phyloP scores from a whole-genome alignment of 2,888 invertebrate genomes.

The Hipparchia semele region DNA sequence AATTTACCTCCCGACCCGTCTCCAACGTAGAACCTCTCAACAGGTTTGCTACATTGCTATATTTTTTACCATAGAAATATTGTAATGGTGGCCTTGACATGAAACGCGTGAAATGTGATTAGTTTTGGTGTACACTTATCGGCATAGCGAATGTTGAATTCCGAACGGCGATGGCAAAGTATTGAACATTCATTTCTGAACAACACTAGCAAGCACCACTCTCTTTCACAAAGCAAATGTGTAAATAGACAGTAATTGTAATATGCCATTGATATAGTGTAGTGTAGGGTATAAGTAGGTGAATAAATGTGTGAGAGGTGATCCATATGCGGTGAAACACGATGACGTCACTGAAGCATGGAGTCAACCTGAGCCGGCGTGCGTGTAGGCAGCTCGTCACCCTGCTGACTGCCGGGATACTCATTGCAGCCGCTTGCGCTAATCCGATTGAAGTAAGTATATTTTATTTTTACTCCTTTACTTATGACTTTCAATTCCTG shows the following conservation, averaged over 20 bases:
- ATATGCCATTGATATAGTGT: conserved; percentile 21
- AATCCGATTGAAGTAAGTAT: conserved; percentile 70
- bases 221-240: conserved; percentile 18
- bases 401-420: conserved; percentile 38
- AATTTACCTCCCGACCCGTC: too few species aligned
- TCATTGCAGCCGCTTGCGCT: conserved; percentile 50
- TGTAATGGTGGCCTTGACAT: conserved; percentile 17
- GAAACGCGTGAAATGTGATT: conserved; percentile 18
- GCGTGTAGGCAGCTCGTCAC: conserved; percentile 83
- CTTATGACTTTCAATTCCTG: too few species aligned
- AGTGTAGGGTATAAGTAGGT: conserved; percentile 19
- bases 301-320: conserved; percentile 38
- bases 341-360: conserved; percentile 85
- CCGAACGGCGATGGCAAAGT: conserved; percentile 35
- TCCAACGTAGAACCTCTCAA: too few species aligned
- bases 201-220: conserved; percentile 1
- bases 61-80: not conserved
- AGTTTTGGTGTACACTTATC: conserved; percentile 49
- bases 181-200: conserved; percentile 23
- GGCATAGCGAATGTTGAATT: conserved; percentile 61
- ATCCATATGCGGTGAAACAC: conserved; percentile 54
- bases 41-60: too few species aligned
- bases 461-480: not conserved
- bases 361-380: conserved; percentile 87
- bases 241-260: not conserved